A percentile compares a stretch with the other conserved stretches of the same genome.
Conservation (phyloP, 2,888 invertebrate species). For the Drosophila atripex region DNA sequence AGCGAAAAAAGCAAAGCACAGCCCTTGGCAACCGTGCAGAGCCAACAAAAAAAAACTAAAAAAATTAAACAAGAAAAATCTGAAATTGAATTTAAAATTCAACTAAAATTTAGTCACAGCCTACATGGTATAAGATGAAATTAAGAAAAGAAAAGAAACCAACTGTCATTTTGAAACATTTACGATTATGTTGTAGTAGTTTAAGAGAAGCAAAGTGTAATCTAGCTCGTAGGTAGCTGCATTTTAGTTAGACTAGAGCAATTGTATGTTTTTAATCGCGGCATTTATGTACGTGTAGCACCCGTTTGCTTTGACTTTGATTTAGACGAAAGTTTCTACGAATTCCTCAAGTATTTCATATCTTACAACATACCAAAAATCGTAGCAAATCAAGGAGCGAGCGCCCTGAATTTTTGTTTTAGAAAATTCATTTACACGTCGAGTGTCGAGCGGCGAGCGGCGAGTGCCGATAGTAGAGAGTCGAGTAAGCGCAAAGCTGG, state of each 20-base stretch:
- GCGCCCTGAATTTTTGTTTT: slow-evolving; percentile 77
- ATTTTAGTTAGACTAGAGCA: slow-evolving; percentile 45
- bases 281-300: slow-evolving; percentile 62
- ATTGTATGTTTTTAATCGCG: slow-evolving; percentile 46
- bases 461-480: neutral
- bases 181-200: slow-evolving; percentile 17
- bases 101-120: slow-evolving; percentile 62
- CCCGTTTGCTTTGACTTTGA: slow-evolving; percentile 46
- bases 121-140: slow-evolving; percentile 34
- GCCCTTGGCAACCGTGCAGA: slow-evolving; percentile 30
- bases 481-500: slow-evolving; percentile 56
- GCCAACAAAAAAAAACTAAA: slow-evolving; percentile 50
- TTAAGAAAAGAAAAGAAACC: slow-evolving; percentile 47
- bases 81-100: slow-evolving; percentile 66
- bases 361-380: slow-evolving; percentile 49
- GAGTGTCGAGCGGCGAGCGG: slow-evolving; percentile 19
- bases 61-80: slow-evolving; percentile 33
- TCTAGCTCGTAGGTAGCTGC: slow-evolving; percentile 34
- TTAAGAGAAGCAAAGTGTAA: slow-evolving; percentile 14
- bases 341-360: slow-evolving; percentile 59
- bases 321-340: slow-evolving; percentile 36
- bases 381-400: slow-evolving; percentile 25
- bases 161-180: slow-evolving; percentile 23
- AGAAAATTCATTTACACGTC: slow-evolving; percentile 70
- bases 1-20: slow-evolving; percentile 12